These are phyloP conservation scores for Drosophila paranaensis DNA, from an alignment of 2,888 invertebrate genomes.

Conservation along the genomic window DNA sequence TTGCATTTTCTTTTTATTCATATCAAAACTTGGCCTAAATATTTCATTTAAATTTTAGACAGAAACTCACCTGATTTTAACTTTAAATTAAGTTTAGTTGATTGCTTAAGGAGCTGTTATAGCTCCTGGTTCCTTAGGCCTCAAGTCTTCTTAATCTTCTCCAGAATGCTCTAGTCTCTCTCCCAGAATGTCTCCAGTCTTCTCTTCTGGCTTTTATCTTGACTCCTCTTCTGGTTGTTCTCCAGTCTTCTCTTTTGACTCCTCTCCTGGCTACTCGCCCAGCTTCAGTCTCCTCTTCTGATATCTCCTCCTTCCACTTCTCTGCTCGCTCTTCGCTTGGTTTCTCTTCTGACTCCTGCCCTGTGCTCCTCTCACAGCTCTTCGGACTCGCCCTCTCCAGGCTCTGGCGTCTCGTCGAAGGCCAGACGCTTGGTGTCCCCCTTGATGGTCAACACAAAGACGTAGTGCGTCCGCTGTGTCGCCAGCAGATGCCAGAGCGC, in stretches of 20 bases:
- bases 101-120: neutral
- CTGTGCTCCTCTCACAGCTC: neutral
- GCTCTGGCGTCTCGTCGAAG: slow-evolving; percentile 36
- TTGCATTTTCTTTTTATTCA: no score
- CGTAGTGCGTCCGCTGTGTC: slow-evolving; percentile 69
- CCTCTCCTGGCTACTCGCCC: neutral
- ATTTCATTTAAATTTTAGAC: no score
- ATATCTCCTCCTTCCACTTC: neutral
- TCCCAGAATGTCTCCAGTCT: neutral
- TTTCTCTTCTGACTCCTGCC: neutral
- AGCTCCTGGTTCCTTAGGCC: no score
- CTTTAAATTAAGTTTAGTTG: neutral
- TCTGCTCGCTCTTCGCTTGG: neutral
- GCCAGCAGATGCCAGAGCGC: slow-evolving; percentile 64
- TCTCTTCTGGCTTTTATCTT: neutral
- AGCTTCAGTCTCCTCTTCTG: neutral
- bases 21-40: no score
- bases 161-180: neutral
- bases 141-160: neutral
- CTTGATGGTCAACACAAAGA: slow-evolving; percentile 76
- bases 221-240: neutral
- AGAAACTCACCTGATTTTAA: slow-evolving; percentile 1
- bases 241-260: neutral
- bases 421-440: slow-evolving; percentile 76
- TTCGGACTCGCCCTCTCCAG: neutral